Percentiles rank a stretch among this genome's conserved stretches.
Evolutionary conservation across 1,140 invertebrate genomes (phyloP).

Genomic region (Drosophila jambulina): DNA sequence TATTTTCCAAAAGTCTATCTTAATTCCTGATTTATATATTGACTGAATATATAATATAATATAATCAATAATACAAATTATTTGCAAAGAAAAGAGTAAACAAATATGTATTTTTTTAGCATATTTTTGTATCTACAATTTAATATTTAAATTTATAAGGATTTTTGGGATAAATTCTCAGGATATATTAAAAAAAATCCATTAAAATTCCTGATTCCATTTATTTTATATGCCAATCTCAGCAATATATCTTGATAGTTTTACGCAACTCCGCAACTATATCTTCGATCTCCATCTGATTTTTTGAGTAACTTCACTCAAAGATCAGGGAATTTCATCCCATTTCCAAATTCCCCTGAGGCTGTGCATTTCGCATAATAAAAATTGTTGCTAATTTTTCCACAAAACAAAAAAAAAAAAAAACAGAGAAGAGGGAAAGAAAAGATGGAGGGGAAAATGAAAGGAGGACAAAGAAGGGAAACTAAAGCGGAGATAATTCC

Average conservation of each 20-base stretch:
- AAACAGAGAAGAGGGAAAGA: background rate
- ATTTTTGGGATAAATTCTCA: no score
- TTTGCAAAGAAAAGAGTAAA: no score
- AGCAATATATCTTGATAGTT: background rate
- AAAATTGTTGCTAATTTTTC: constrained; percentile 41
- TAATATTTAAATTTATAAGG: no score
- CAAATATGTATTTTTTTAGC: no score
- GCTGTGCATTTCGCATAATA: constrained; percentile 34
- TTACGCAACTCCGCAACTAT: background rate
- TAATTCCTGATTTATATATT: no score
- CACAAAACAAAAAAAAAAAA: background rate
- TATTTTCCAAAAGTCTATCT: no score
- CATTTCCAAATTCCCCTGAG: constrained; percentile 22
- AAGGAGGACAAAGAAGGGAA: constrained; percentile 21
- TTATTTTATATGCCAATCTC: background rate
- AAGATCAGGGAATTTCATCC: no score
- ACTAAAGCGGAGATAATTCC: constrained; percentile 45
- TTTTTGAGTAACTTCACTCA: background rate
- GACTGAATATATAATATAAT: no score
- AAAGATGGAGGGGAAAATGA: background rate
- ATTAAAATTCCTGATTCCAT: background rate
- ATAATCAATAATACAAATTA: no score
- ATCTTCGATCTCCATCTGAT: constrained; percentile 7
- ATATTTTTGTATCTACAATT: no score
- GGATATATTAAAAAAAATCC: no score